phyloP scores from a whole-genome alignment of 2,797 vertebrate species.

The Gymnopithys bicolor region DNA sequence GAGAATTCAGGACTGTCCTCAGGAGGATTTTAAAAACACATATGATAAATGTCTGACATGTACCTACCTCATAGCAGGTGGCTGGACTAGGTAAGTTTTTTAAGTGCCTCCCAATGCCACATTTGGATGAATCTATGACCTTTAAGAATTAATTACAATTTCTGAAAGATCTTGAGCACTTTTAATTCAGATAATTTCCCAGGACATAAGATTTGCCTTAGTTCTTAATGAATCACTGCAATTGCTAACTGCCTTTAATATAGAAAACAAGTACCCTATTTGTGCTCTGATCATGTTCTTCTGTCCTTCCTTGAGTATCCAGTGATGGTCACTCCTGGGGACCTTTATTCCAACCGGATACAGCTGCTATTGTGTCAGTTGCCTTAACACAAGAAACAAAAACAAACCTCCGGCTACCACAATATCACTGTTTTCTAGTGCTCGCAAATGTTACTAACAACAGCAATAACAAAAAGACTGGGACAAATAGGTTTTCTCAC shows the following conservation, averaged over 20 bases:
- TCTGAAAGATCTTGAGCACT: not conserved
- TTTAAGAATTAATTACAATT: not conserved
- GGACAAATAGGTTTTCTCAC: not conserved
- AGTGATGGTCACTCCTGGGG: not conserved
- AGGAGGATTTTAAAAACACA: not conserved
- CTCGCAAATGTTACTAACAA: not conserved
- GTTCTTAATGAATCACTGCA: not conserved
- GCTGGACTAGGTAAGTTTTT: not conserved
- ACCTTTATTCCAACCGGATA: not conserved
- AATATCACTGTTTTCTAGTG: not conserved
- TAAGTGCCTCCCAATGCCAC: not conserved
- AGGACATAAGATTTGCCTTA: not conserved
- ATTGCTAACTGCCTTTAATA: not conserved
- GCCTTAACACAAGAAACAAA: not conserved
- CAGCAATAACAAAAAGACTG: not conserved
- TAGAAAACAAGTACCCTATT: not conserved
- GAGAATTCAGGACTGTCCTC: not conserved
- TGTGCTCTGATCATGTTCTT: not conserved
- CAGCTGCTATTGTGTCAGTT: slow-evolving; percentile 17
- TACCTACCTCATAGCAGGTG: not conserved
- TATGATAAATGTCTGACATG: not conserved
- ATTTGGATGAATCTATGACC: fast-evolving
- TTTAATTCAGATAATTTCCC: not conserved
- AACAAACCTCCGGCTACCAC: not conserved
- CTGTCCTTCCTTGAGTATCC: not conserved